Base-by-base conservation (phyloP, 2,113 vertebrate species). In the Corvus hawaiiensis region DNA sequence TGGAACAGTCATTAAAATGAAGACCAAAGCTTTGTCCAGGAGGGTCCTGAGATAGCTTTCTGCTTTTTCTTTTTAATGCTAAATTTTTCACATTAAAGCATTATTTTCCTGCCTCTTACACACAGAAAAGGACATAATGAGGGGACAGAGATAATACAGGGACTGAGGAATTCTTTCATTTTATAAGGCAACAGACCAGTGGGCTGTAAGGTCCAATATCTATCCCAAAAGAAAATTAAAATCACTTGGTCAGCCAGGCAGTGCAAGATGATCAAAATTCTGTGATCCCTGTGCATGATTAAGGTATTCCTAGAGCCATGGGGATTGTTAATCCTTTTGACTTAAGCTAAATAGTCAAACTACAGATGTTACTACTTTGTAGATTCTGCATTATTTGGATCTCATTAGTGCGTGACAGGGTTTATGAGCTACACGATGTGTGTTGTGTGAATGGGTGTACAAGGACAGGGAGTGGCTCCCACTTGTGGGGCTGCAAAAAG, bases 181-280 rank as follows among this genome's bases (percentile, higher is more conserved):
- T 80, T 61, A 21, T 52, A 54, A 48, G 37, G 72, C 64, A 72
- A 26, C 27, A 74, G 82, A 63, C n/a, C 85, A 92, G 30, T 92
- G 85, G 79, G 92, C 64, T 92, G 52, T 64, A 63, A 84, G 88
- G 88, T 75, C 79, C 41, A 68, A 35, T 71, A 68, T 87, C 83
- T 90, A 10, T 75, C 85, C 80, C 94, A 64, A 71, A 95, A 88
- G 82, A 86, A 90, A 91, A 86, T 93, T 75, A 93, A 95, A 90
- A 93, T 78, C 85, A 43, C 56, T 86, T 93, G 92, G 52, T 79
- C 79, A 56, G 44, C 59, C 72, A 75, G 91, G 80, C 89, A 56
- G 66, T 19, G 49, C 52, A 52, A 61, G 91, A 78, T 74, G 73
- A 79, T 88, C 94, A 68, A 72, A 81, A 27, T 72, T 86, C 90